Evolutionary conservation across 1,140 invertebrate genomes (phyloP).

Genomic region (Aphaenogaster rudis): DNA sequence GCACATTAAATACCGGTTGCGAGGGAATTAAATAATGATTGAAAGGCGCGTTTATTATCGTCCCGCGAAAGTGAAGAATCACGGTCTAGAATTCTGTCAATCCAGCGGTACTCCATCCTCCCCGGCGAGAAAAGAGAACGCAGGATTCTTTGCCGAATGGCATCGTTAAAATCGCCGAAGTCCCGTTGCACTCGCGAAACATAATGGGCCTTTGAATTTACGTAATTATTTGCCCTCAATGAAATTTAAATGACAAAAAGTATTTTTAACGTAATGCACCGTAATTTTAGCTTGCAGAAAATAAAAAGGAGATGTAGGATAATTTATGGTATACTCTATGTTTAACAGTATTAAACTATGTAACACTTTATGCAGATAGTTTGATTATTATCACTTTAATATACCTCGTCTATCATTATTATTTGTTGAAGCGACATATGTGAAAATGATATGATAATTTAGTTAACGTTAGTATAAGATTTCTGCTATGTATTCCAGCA

Average conservation of each 20-base stretch:
- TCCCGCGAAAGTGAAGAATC: conserved; percentile 63
- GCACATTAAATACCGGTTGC: conserved; percentile 59
- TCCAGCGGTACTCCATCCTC: conserved; percentile 10
- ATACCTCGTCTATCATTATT: background rate
- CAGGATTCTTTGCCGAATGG: conserved; percentile 18
- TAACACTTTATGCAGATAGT: background rate
- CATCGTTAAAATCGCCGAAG: conserved; percentile 23
- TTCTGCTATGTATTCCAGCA: background rate
- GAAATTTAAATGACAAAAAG: conserved; percentile 16
- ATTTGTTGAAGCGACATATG: background rate
- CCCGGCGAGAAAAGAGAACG: conserved; percentile 33
- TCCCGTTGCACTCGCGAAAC: conserved; percentile 34
- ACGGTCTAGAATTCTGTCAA: conserved; percentile 64
- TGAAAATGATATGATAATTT: background rate
- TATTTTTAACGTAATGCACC: conserved; percentile 11
- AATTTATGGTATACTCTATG: background rate
- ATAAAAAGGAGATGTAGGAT: background rate
- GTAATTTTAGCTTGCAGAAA: background rate
- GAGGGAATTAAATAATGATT: conserved; percentile 59
- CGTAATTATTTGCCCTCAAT: conserved; percentile 36
- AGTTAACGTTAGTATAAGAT: background rate
- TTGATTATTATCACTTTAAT: conserved; percentile 5
- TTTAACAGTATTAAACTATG: background rate
- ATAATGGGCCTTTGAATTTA: conserved; percentile 6
- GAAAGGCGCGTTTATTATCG: conserved; percentile 62